Base-by-base conservation (phyloP, 2,797 vertebrate species). In the Lerista edwardsae region DNA sequence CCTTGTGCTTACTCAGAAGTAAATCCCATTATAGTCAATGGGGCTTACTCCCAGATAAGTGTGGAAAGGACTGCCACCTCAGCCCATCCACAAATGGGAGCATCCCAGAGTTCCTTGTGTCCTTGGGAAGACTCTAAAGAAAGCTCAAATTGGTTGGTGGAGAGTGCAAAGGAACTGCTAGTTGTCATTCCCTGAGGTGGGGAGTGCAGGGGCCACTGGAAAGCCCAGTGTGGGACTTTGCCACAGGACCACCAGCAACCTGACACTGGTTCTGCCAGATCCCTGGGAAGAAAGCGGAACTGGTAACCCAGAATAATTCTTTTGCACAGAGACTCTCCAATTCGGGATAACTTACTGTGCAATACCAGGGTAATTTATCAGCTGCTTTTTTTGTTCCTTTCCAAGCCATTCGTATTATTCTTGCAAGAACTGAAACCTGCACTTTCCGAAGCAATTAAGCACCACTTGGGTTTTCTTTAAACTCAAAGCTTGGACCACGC, bases 391-490 rank as follows among this genome's bases (percentile, higher is more conserved):
- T n/a, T n/a, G n/a, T n/a, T 68, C 51, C 25, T 67, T 80, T 85
- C 82, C 36, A 39, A 90, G 74, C 44, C n/a, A 78, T 64, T 19
- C 72, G 61, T 27, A 79, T 75, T 84, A 81, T 75, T 75, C 82
- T 88, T 84, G 23, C 2, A 79, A 82, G 86, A 85, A 61, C 75
- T 69, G 51, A 93, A 86, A 82, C 67, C 77, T 78, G 1, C 51
- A 67, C 73, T 90, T 90, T 88, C 84, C 36, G 31, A 75, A 87
- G 57, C 21, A 61, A 87, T 89, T 92, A 87, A 89, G 87, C 79
- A 88, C 59, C 27, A 25, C 51, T 84, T 84, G 68, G 41, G 51
- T 55, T 36, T 6, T 85, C 57, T 90, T 86, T 67, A 90, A 82
- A 86, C 86, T 88, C 84, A 83, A 90, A 89, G 69, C 31, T 44